Evolutionary conservation across 2,888 invertebrate species (phyloP).

Genomic region (Dasypogon diadema): DNA sequence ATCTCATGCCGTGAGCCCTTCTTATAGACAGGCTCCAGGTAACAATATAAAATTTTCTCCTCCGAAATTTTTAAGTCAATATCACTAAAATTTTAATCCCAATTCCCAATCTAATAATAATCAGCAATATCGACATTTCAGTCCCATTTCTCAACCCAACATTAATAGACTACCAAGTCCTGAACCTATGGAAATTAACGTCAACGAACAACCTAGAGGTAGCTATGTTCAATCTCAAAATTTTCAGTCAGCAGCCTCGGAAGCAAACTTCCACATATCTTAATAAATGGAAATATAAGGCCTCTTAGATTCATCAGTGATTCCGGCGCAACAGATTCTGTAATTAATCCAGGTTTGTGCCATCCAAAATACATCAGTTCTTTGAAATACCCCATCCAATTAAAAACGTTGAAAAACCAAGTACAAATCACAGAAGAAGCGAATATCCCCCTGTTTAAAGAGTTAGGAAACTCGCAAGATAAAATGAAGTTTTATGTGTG

Average conservation of each 20-base stretch:
- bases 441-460: neutral
- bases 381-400: neutral
- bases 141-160: too few relatives aligned
- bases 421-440: neutral
- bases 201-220: too few relatives aligned
- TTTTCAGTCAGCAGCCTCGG: neutral
- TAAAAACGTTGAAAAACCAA: neutral
- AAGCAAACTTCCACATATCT: neutral
- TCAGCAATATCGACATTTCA: too few relatives aligned
- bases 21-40: too few relatives aligned
- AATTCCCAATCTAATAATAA: too few relatives aligned
- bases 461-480: neutral
- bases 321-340: neutral
- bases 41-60: too few relatives aligned
- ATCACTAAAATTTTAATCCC: too few relatives aligned
- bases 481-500: neutral
- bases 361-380: neutral
- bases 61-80: too few relatives aligned
- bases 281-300: neutral
- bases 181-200: too few relatives aligned
- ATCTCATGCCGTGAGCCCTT: too few relatives aligned
- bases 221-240: too few relatives aligned
- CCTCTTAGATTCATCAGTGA: conserved; percentile 1
- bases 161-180: too few relatives aligned
- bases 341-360: neutral